Percentiles rank a stretch among this genome's conserved stretches.
These are phyloP conservation scores for Epirrhoe tristata DNA, from an alignment of 2,888 invertebrate species.

Conservation along the genomic window DNA sequence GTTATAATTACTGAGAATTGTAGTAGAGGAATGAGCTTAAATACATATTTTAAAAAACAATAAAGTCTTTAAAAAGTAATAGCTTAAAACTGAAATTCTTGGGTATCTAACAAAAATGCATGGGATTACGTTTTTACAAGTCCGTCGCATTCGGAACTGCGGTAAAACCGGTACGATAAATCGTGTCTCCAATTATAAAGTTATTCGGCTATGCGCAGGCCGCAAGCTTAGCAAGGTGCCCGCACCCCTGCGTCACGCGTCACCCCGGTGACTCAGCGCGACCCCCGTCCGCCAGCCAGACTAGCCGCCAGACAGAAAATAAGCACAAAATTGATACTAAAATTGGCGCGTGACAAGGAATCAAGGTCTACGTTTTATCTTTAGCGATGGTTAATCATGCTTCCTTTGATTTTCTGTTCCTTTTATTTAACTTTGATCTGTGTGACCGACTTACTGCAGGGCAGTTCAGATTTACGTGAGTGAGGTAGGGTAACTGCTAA, in stretches of 20 bases:
- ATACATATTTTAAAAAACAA: no score
- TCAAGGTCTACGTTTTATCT: constrained; percentile 43
- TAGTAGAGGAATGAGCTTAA: no score
- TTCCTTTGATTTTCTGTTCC: constrained; percentile 18
- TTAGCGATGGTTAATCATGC: constrained; percentile 9
- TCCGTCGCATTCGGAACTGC: neutral
- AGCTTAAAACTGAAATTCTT: no score
- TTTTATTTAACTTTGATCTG: constrained; percentile 11
- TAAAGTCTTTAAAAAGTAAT: no score
- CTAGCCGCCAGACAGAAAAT: constrained; percentile 59
- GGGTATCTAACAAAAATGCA: neutral
- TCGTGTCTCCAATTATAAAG: constrained; percentile 1
- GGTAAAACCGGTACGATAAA: neutral
- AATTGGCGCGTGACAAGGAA: constrained; percentile 39
- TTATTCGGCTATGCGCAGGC: constrained; percentile 4
- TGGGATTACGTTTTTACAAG: neutral
- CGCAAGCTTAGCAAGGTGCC: constrained; percentile 39
- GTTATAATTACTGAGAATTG: no score
- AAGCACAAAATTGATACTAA: constrained; percentile 55
- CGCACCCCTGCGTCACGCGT: constrained; percentile 64
- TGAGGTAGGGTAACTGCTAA: no score
- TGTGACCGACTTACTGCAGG: neutral
- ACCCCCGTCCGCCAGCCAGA: constrained; percentile 54
- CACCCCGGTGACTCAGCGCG: constrained; percentile 65
- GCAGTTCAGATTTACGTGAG: no score